Base-by-base conservation (phyloP, 2,113 vertebrate genomes). In the Catagonus wagneri region DNA sequence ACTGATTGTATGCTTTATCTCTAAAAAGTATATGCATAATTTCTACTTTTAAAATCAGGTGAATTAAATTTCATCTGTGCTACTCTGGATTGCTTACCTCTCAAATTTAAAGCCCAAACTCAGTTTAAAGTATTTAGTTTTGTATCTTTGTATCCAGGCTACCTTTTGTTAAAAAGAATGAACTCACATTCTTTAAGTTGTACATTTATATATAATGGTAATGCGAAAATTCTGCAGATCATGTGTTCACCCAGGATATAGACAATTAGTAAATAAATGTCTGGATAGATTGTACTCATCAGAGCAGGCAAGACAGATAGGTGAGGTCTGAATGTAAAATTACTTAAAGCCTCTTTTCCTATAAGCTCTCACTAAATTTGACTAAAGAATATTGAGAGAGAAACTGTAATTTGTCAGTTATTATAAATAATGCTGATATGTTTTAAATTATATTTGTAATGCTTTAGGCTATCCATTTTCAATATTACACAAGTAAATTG, bases 391-490 rank as follows among this genome's bases (percentile, higher is more conserved):
- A 83, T 75, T 92, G 69, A 63, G 91, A 93, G 74, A 92, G 32
- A 92, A 79, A 76, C 50, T 94, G 15, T 68, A 89, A 66, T 80
- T 2, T 83, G 25, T 80, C 4, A 58, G 1, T 96, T 90, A 88
- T 65, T 86, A 1, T 94, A 92, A 92, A 71, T 93, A 95, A 71
- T 78, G 9, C 60, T 95, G 54, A 52, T 84, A 16, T 93, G 32
- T 84, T 90, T 94, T 83, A 95, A 95, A 63, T 96, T 72, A 68
- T 87, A 60, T 60, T 83, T 80, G 83, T 93, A 94, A 58, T 79
- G 19, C 80, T 92, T 89, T 88, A 91, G 63, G 32, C 23, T 83
- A 11, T 84, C 39, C 7, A 1, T 93, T 44, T 81, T 81, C 14
- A 60, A 80, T 92, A 75, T 84, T 87, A 89, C 50, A 92, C 27